Base-by-base conservation (phyloP, 2,888 invertebrate genomes). In the Cosmia trapezina region DNA sequence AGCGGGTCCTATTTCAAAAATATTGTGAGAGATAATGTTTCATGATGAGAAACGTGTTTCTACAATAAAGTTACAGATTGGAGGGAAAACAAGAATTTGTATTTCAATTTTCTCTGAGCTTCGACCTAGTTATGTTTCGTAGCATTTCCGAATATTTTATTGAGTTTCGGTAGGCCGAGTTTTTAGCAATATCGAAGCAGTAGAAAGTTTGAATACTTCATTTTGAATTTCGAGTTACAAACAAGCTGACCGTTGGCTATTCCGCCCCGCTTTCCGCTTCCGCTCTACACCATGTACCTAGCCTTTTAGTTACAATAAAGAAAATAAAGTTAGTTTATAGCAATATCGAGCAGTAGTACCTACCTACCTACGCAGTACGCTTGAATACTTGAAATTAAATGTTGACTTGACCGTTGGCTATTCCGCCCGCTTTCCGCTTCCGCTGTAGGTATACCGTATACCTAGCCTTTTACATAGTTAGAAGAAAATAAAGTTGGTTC, bases 1-100 rank as follows among this genome's bases (percentile, higher is more conserved):
- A 33, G 33, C 2, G 51, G 28, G 0, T 70, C 22, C 3, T 33
- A 47, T 76, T 76, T 51, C 76, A 56, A 51, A 7, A 63, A 70
- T 53, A 49, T 74, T 66, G 22, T 61, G 12, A 11, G 51, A 53
- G 51, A 74, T 74, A n/a, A 41, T 63, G 37, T 78, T 60, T 73
- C 45, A 47, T 14, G 19, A 12, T 8, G 51, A 51, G 57, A 47
- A 59, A 76, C 53, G 22, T 63, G 62, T 33, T 59, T 62, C 70
- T 14, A 7, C 7, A 53, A 57, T 22, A 59, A 70, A 63, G 41
- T 53, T 12, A 63, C 8, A 59, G 70, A 70, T 47, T 33, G 2
- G 9, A 53, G 12, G 12, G 2, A 22, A n/a, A 28, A 53, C 53
- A 33, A 9, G 2, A 41, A 4, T 41, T 59, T 22, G 33, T 68